A percentile compares a stretch with the other conserved stretches of the same genome.
Conservation (phyloP, 2,888 invertebrate genomes). For the Agriopis aurantiaria region DNA sequence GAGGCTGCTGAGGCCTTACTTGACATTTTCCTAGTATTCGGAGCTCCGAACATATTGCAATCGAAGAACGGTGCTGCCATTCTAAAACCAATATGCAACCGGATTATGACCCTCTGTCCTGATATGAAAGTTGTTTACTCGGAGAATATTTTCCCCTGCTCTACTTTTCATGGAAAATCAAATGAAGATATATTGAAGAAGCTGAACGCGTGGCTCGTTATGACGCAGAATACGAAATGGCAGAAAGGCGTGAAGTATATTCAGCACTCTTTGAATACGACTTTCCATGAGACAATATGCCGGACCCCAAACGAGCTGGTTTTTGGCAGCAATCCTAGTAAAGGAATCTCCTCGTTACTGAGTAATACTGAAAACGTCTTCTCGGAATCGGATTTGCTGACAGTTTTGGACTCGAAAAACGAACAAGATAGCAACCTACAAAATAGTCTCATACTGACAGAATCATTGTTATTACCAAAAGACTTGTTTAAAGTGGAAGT, state of each 20-base stretch:
- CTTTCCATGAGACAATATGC: conserved; percentile 57
- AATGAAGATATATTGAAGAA: conserved; percentile 64
- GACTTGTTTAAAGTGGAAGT: conserved; percentile 1
- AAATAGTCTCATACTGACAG: conserved; percentile 1
- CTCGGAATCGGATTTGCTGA: conserved; percentile 1
- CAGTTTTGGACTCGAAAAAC: conserved; percentile 4
- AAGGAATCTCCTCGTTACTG: conserved; percentile 46
- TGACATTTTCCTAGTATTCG: conserved; percentile 66
- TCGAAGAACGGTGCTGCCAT: conserved; percentile 64
- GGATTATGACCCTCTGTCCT: conserved; percentile 54
- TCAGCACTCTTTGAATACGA: conserved; percentile 62
- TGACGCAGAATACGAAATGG: conserved; percentile 61
- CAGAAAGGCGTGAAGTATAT: conserved; percentile 65
- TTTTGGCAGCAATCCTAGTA: conserved; percentile 59
- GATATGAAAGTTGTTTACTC: conserved; percentile 61
- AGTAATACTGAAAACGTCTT: neutral
- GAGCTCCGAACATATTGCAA: conserved; percentile 69
- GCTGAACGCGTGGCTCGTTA: conserved; percentile 59
- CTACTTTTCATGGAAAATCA: conserved; percentile 54
- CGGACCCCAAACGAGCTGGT: conserved; percentile 63
- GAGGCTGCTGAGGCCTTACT: conserved; percentile 61
- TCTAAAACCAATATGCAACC: conserved; percentile 61
- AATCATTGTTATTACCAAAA: conserved; percentile 3
- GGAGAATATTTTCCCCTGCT: conserved; percentile 45
- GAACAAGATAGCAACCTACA: neutral